These are phyloP conservation scores for Zosterops borbonicus DNA, from an alignment of 2,113 vertebrate genomes.

Conservation along the genomic window DNA sequence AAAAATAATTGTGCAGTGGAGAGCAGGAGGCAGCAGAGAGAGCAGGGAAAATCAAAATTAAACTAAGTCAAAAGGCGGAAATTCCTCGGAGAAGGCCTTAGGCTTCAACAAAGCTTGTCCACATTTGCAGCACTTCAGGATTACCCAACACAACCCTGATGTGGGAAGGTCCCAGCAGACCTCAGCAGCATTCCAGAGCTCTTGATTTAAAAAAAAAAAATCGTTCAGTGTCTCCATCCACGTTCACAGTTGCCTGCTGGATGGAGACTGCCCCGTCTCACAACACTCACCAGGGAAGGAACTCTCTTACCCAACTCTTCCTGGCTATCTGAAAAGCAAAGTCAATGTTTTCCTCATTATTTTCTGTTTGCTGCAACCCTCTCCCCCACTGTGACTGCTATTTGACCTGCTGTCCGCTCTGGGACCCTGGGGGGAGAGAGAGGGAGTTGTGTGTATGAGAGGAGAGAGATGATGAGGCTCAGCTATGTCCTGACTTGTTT, in stretches of 20 bases:
- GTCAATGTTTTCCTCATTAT: slow-evolving; percentile 53
- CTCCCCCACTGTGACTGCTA: slow-evolving; percentile 62
- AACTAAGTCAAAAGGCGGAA: slow-evolving; percentile 56
- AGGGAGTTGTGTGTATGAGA: background rate
- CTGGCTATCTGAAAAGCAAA: slow-evolving; percentile 38
- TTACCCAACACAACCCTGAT: slow-evolving; percentile 30
- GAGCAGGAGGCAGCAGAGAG: slow-evolving; percentile 38
- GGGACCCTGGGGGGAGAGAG: slow-evolving; percentile 23
- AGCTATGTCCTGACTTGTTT: background rate
- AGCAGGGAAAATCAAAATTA: slow-evolving; percentile 58
- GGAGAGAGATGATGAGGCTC: background rate
- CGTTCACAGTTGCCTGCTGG: background rate
- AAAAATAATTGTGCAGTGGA: background rate
- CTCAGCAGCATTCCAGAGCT: slow-evolving; percentile 30
- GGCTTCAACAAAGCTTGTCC: slow-evolving; percentile 69
- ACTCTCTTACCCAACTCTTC: slow-evolving; percentile 18
- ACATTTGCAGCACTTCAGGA: slow-evolving; percentile 52
- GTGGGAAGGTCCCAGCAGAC: slow-evolving; percentile 2
- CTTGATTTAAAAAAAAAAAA: background rate
- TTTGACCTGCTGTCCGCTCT: slow-evolving; percentile 41
- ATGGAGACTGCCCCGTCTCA: background rate
- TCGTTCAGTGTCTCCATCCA: background rate
- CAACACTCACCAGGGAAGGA: background rate
- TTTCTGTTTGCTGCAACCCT: slow-evolving; percentile 48
- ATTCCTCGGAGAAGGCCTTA: slow-evolving; percentile 42